Evolutionary conservation across 2,797 vertebrate species (phyloP), one percentile per base, ranked within the genome.

Genomic region (Borostomias antarcticus): DNA sequence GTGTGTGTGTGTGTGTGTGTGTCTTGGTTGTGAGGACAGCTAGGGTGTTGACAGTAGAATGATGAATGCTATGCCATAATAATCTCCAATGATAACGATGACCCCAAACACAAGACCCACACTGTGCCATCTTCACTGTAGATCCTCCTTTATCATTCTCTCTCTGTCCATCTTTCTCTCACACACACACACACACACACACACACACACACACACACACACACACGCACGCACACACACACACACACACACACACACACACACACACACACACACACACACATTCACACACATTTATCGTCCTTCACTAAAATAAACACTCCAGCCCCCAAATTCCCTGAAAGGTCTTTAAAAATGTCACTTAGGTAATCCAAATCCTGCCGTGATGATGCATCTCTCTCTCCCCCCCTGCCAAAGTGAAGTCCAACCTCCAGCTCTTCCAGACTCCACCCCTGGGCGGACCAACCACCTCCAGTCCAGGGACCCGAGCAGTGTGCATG

Each of bases 1-100:
- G 60, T 50, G 60, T 32, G n/a, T 62, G 59, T 19, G 37, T 29
- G 25, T 19, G 37, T 69, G 63, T 78, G 40, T 60, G 59, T 47
- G 28, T 30, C 25, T 17, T 2, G 23, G 21, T 10, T 25, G 50
- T 25, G 5, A 11, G 50, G 21, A 9, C n/a, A 13, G 26, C 26
- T 29, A 15, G 26, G 10, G 17, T 9, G 29, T 33, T 54, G 58
- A 61, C 15, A 54, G 35, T 17, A 61, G 48, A 60, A 13, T 59
- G 19, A 59, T 59, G 26, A 35, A 68, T 40, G 43, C 29, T 70
- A 23, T 58, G 43, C 48, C 43, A 64, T 25, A 21, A n/a, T 4
- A 6, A 64, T 50, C n/a, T 50, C 28, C 30, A 9, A 8, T 40
- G 58, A 65, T 32, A 52, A 51, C 32, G 10, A 64, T 62, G 40